Evolutionary conservation across 1,140 invertebrate genomes (phyloP).

Genomic region (Orchesella cincta): DNA sequence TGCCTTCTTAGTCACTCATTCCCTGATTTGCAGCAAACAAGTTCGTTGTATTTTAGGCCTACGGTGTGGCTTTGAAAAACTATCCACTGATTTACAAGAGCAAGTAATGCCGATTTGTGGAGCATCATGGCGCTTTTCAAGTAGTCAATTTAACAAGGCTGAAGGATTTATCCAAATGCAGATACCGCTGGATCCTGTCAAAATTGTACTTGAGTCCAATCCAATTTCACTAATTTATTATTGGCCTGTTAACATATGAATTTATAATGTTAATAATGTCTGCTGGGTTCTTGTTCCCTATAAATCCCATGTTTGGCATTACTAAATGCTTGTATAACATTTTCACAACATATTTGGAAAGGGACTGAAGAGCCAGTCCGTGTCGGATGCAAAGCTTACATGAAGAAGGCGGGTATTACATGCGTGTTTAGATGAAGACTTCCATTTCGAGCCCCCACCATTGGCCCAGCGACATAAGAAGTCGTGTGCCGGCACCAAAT

Average conservation of each 20-base stretch:
- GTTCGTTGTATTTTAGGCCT: constrained; percentile 63
- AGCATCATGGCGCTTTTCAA: constrained; percentile 97
- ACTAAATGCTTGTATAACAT: constrained; percentile 92
- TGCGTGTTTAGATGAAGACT: constrained; percentile 81
- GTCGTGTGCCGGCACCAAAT: constrained; percentile 27
- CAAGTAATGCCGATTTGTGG: constrained; percentile 94
- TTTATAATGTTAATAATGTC: constrained; percentile 9
- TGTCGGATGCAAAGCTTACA: constrained; percentile 68
- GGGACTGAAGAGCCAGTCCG: constrained; percentile 73
- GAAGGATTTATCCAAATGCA: constrained; percentile 98
- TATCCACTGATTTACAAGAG: constrained; percentile 84
- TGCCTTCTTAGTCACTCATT: not conserved
- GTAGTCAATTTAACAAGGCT: constrained; percentile 94
- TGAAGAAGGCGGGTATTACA: constrained; percentile 69
- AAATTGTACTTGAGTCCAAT: constrained; percentile 70
- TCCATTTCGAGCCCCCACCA: constrained; percentile 76
- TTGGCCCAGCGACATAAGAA: constrained; percentile 68
- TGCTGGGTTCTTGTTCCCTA: constrained; percentile 63
- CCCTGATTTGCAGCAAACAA: too few relatives aligned
- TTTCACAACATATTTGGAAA: constrained; percentile 94
- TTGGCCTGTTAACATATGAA: not conserved
- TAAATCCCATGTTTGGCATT: constrained; percentile 98
- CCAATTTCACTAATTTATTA: not conserved
- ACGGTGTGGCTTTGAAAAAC: constrained; percentile 89
- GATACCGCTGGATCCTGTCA: constrained; percentile 92